Percentiles rank a stretch among this genome's conserved stretches.
phyloP scores from a whole-genome alignment of 2,113 vertebrate species.

The Lasiurus borealis region DNA sequence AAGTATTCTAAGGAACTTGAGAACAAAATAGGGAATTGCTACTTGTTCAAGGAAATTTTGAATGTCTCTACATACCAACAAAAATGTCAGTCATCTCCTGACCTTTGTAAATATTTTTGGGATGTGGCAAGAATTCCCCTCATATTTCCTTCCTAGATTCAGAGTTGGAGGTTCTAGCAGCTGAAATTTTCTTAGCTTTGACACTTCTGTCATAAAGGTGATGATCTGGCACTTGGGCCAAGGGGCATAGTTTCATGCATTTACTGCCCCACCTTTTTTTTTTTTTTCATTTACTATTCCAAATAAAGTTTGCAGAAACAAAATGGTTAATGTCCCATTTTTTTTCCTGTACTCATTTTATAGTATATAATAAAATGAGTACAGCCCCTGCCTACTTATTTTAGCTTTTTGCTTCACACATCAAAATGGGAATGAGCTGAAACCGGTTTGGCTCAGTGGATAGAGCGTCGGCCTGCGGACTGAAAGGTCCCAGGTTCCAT shows the following conservation, averaged over 20 bases:
- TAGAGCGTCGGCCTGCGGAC: too few relatives aligned
- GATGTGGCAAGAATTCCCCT: neutral
- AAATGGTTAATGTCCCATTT: neutral
- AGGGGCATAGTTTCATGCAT: neutral
- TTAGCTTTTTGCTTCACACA: neutral
- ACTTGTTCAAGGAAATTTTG: neutral
- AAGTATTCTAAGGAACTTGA: conserved; percentile 12
- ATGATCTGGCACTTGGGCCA: neutral
- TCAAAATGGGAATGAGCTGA: neutral
- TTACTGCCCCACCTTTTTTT: neutral
- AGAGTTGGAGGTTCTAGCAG: neutral
- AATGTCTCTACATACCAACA: neutral
- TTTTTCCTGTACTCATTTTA: neutral
- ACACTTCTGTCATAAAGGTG: neutral
- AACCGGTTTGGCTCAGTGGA: too few relatives aligned
- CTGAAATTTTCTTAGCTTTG: neutral
- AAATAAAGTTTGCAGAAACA: neutral
- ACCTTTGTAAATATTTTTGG: neutral
- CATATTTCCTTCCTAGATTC: neutral
- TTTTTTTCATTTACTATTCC: conserved; percentile 2
- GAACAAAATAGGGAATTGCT: neutral
- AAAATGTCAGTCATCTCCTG: neutral
- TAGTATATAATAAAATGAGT: neutral
- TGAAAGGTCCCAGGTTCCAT: too few relatives aligned
- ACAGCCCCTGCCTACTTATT: neutral